These are phyloP conservation scores for Plecturocebus donacophilus DNA, from an alignment of 2,113 vertebrate species.

Conservation along the genomic window DNA sequence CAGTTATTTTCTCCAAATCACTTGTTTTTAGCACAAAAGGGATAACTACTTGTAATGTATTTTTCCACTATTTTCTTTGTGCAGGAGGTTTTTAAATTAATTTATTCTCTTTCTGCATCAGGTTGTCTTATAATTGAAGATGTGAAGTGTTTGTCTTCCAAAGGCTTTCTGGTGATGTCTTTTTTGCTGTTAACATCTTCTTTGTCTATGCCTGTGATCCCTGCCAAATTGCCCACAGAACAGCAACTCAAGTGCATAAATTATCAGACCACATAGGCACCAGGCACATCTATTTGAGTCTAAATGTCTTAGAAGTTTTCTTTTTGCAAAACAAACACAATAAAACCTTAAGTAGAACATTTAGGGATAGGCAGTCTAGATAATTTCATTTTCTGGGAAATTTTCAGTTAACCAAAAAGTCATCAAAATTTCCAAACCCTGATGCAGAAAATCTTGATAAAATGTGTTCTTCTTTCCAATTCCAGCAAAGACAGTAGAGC, in stretches of 20 bases:
- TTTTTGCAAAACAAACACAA: constrained; percentile 54
- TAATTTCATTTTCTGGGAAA: constrained; percentile 41
- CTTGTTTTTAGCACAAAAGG: constrained; percentile 71
- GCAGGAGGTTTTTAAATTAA: constrained; percentile 73
- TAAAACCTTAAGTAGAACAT: constrained; percentile 21
- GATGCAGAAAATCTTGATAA: constrained; percentile 10
- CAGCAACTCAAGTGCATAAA: neutral
- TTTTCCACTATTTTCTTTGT: constrained; percentile 73
- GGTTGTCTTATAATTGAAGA: constrained; percentile 60
- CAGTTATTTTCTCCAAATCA: constrained; percentile 65
- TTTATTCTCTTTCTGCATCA: constrained; percentile 64
- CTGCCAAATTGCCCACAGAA: neutral
- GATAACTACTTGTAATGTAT: constrained; percentile 52
- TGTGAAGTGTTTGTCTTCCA: constrained; percentile 47
- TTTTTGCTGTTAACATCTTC: constrained; percentile 21
- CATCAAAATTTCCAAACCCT: neutral
- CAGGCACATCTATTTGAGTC: neutral
- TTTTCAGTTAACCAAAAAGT: constrained; percentile 28
- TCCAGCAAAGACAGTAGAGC: neutral
- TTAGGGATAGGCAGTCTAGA: neutral
- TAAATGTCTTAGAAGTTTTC: constrained; percentile 39
- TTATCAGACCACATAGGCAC: neutral
- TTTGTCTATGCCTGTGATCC: constrained; percentile 4
- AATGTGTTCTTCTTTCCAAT: neutral
- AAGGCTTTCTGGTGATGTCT: constrained; percentile 39